Percentiles rank a stretch among this genome's conserved stretches.
These are phyloP conservation scores for Sebastes trivittatus DNA, from an alignment of 2,797 vertebrate species.

Conservation along the genomic window DNA sequence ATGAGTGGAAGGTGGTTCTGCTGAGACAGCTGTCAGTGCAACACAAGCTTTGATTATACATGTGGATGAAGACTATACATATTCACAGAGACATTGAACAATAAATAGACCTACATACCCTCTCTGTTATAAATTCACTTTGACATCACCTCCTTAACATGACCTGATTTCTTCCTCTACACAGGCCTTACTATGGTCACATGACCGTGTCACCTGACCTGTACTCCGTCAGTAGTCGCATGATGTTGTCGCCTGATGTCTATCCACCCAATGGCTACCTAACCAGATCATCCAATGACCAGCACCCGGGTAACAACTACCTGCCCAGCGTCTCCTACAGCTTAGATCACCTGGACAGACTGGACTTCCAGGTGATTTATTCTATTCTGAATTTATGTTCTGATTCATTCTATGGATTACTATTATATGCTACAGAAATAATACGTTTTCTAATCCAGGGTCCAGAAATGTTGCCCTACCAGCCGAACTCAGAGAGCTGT, in stretches of 20 bases:
- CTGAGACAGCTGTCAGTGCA: slow-evolving; percentile 19
- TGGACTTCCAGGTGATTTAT: slow-evolving; percentile 68
- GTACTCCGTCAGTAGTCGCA: slow-evolving; percentile 54
- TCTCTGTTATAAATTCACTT: not conserved
- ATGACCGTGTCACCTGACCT: slow-evolving; percentile 64
- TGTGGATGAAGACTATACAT: not conserved
- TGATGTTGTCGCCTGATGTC: slow-evolving; percentile 68
- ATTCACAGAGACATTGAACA: not conserved
- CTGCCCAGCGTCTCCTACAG: slow-evolving; percentile 79
- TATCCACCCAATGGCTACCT: slow-evolving; percentile 65
- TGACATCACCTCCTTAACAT: not conserved
- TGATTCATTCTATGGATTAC: not conserved
- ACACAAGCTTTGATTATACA: not conserved
- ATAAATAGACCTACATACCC: not conserved
- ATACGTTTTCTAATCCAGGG: slow-evolving; percentile 32
- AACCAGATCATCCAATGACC: slow-evolving; percentile 50
- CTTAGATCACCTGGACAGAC: slow-evolving; percentile 74
- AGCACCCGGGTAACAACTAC: slow-evolving; percentile 61
- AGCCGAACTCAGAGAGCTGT: slow-evolving; percentile 74
- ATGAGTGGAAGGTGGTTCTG: slow-evolving; percentile 12
- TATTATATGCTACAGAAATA: not conserved
- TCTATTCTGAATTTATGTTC: not conserved
- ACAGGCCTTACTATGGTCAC: slow-evolving; percentile 75
- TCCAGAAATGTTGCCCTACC: slow-evolving; percentile 63
- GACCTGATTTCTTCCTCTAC: not conserved